Evolutionary conservation across 2,797 vertebrate species (phyloP).

Genomic region (Naso thynnoides): DNA sequence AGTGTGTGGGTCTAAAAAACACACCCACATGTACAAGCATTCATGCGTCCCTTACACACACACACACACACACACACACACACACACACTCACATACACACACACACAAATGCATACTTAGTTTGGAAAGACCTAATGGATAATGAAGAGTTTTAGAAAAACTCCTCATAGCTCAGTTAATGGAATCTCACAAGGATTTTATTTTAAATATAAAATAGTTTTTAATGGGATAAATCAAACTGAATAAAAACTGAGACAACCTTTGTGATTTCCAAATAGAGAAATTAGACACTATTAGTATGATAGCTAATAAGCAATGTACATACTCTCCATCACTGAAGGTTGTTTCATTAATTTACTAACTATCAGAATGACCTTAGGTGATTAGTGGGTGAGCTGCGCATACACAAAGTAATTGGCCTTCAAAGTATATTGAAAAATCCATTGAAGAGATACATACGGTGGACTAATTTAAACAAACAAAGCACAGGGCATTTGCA

Average conservation of each 20-base stretch:
- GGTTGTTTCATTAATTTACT: slow-evolving; percentile 24
- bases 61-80: background rate
- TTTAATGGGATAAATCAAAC: slow-evolving; percentile 24
- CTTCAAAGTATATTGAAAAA: slow-evolving; percentile 33
- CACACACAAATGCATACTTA: slow-evolving; percentile 16
- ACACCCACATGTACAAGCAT: too few relatives aligned
- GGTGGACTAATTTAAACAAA: background rate
- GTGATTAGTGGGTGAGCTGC: slow-evolving; percentile 3
- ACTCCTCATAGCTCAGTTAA: slow-evolving; percentile 42
- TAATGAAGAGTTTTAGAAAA: slow-evolving; percentile 42
- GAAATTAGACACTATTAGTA: slow-evolving; percentile 38
- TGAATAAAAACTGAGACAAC: slow-evolving; percentile 6
- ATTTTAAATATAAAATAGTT: slow-evolving; percentile 9
- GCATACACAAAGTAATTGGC: slow-evolving; percentile 3
- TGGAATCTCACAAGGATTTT: slow-evolving; percentile 39
- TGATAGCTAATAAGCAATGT: slow-evolving; percentile 9
- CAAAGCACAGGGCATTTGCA: background rate
- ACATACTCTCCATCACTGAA: slow-evolving; percentile 1
- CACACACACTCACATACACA: slow-evolving; percentile 27
- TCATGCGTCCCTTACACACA: too few relatives aligned
- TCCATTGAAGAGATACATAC: background rate
- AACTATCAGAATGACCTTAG: slow-evolving; percentile 13
- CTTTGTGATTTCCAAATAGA: slow-evolving; percentile 25
- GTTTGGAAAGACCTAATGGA: slow-evolving; percentile 28
- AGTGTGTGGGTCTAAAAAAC: slow-evolving; percentile 50